Conservation (phyloP, 2,113 vertebrate species). For the Spilogale gracilis region DNA sequence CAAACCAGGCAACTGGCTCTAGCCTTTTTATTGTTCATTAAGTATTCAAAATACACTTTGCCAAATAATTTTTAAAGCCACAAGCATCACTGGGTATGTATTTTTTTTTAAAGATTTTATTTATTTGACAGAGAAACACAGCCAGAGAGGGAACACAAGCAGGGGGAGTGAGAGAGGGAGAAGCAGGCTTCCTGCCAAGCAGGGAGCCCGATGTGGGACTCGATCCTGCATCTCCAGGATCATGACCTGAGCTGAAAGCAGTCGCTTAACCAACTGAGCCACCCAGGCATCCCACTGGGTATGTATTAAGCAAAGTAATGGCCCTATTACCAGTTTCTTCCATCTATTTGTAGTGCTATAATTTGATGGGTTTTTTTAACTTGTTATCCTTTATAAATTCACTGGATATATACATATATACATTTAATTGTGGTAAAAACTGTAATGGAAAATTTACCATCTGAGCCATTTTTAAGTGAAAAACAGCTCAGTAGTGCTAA, state of each 20-base stretch:
- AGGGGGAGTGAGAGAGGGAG: too few species aligned
- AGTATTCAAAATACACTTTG: slow-evolving; percentile 42
- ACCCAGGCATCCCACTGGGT: neutral
- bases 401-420: neutral
- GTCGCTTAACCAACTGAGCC: neutral
- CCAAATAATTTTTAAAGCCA: neutral
- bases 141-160: too few species aligned
- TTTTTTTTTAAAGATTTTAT: neutral
- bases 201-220: too few species aligned
- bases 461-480: neutral
- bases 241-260: too few species aligned
- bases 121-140: too few species aligned
- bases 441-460: neutral
- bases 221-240: too few species aligned
- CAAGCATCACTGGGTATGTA: neutral
- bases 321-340: neutral
- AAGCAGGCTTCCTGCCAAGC: too few species aligned
- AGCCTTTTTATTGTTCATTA: slow-evolving; percentile 23
- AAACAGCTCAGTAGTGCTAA: neutral
- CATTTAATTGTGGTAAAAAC: neutral
- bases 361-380: neutral
- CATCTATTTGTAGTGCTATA: neutral
- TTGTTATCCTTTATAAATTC: neutral
- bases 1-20: neutral
- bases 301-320: neutral